Conservation (phyloP, 1,140 invertebrate genomes). For the Maconellicoccus hirsutus region DNA sequence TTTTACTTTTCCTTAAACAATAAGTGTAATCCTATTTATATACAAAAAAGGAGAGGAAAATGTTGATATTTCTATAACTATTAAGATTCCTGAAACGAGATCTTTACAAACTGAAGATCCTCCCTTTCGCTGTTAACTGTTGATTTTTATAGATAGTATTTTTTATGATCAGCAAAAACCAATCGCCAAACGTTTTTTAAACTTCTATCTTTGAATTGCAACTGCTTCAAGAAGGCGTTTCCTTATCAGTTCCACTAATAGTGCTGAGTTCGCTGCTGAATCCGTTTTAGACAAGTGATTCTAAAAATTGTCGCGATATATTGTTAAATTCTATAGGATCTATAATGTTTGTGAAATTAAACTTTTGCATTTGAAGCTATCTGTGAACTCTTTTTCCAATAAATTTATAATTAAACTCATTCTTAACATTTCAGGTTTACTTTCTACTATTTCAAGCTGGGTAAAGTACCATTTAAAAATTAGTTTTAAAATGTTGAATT, state of each 20-base stretch:
- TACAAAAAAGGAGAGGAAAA: neutral
- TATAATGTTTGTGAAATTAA: too few species aligned
- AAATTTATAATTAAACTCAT: too few species aligned
- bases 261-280: neutral
- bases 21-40: too few species aligned
- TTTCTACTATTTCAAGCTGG: too few species aligned
- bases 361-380: too few species aligned
- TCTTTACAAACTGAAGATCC: neutral
- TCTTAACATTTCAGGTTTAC: too few species aligned
- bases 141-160: neutral
- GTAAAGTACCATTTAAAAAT: too few species aligned
- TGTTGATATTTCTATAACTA: neutral
- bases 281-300: neutral
- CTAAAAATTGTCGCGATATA: neutral
- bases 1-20: too few species aligned
- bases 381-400: too few species aligned
- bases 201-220: conserved; percentile 16
- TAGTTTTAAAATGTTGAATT: too few species aligned
- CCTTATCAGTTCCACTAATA: conserved; percentile 16
- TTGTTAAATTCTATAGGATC: neutral
- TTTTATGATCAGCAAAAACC: conserved; percentile 7
- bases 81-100: neutral
- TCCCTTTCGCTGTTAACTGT: conserved; percentile 16
- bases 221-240: conserved; percentile 16
- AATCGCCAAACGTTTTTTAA: conserved; percentile 10